A percentile compares a stretch with the other conserved stretches of the same genome.
These are phyloP conservation scores for Chalcosyrphus nemorum DNA, from an alignment of 2,888 invertebrate species.

Conservation along the genomic window DNA sequence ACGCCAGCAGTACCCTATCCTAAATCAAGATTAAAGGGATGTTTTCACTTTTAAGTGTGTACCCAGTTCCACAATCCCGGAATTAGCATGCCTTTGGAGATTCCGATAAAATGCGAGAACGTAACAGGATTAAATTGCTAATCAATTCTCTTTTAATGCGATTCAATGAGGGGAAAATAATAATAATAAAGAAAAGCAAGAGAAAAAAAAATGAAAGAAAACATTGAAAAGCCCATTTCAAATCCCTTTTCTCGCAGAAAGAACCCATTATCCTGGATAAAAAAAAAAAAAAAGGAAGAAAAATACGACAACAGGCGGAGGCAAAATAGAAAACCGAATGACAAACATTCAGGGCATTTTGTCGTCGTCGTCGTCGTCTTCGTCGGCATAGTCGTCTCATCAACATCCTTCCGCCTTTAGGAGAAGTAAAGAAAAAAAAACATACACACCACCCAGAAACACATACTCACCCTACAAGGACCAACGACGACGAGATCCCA, in stretches of 20 bases:
- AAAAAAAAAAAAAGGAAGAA: slow-evolving; percentile 40
- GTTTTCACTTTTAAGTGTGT: slow-evolving; percentile 63
- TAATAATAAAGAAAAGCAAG: slow-evolving; percentile 56
- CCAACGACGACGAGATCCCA: slow-evolving; percentile 16
- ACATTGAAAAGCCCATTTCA: slow-evolving; percentile 56
- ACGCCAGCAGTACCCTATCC: not conserved
- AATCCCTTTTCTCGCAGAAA: slow-evolving; percentile 34
- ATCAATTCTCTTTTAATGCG: slow-evolving; percentile 66
- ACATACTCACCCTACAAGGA: slow-evolving; percentile 4
- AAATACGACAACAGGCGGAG: slow-evolving; percentile 18
- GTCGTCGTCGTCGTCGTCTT: slow-evolving; percentile 25
- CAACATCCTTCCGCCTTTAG: slow-evolving; percentile 12
- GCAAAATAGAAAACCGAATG: slow-evolving; percentile 38
- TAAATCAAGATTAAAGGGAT: slow-evolving; percentile 57
- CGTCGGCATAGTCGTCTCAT: slow-evolving; percentile 13
- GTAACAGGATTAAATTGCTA: slow-evolving; percentile 67
- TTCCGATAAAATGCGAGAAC: slow-evolving; percentile 35
- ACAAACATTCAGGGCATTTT: slow-evolving; percentile 53
- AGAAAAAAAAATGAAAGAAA: slow-evolving; percentile 12
- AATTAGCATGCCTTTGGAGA: slow-evolving; percentile 52
- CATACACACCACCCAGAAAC: not conserved
- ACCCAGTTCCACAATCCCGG: slow-evolving; percentile 42
- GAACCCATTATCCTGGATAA: slow-evolving; percentile 37
- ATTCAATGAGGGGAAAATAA: slow-evolving; percentile 63
- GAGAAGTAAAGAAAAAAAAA: not conserved